These are phyloP conservation scores for Andinoacara biseriatus DNA, from an alignment of 2,113 vertebrate species.

Conservation along the genomic window DNA sequence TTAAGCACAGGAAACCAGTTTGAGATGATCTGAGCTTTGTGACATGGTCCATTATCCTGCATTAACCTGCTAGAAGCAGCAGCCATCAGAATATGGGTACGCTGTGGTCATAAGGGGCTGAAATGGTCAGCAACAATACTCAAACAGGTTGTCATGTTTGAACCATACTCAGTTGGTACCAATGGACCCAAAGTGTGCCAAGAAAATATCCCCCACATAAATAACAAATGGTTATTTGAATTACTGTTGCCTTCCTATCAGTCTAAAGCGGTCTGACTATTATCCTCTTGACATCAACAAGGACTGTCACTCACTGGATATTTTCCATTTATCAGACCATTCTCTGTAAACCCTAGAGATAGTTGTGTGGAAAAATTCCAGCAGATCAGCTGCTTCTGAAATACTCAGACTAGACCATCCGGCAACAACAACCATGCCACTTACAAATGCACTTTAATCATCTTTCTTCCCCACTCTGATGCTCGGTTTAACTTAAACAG, in stretches of 20 bases:
- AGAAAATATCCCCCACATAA: neutral
- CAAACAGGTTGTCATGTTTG: neutral
- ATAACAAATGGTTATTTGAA: neutral
- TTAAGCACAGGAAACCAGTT: neutral
- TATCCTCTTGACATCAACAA: neutral
- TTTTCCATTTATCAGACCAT: neutral
- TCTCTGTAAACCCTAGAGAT: neutral
- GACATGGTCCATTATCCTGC: neutral
- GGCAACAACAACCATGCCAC: neutral
- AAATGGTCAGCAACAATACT: neutral
- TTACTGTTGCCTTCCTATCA: neutral
- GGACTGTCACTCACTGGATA: neutral
- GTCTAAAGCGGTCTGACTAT: neutral
- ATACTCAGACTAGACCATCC: neutral
- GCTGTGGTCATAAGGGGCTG: neutral
- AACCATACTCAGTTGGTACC: neutral
- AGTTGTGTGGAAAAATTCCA: neutral
- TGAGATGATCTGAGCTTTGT: neutral
- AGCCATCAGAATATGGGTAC: neutral
- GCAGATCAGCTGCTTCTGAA: neutral
- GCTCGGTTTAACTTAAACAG: too few species aligned
- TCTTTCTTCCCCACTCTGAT: neutral
- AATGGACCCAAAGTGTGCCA: neutral
- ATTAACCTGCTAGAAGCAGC: neutral
- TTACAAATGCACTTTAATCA: neutral